Base-by-base conservation (phyloP, 2,888 invertebrate genomes). In the Ptilodon capucinus region DNA sequence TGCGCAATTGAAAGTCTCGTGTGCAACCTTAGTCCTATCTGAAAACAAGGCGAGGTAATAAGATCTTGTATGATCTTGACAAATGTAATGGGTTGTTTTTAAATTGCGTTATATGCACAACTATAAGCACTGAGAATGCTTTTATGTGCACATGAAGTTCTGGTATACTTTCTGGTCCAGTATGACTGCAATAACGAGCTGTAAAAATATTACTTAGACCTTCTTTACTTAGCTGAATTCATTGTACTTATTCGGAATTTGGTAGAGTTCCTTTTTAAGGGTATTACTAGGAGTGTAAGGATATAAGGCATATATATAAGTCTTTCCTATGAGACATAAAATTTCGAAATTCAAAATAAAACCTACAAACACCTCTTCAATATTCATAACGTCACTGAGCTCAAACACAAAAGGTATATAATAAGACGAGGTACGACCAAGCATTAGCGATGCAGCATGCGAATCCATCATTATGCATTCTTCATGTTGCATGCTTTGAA, bases 401-500 rank as follows among this genome's bases (percentile, higher is more conserved):
- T 21, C 60, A 57, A 54, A 67, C 62, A 74, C 74, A 75, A 74
- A 74, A 71, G 64, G 60, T 63, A 63, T 63, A 71, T 71, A 74
- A 77, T 75, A 74, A 70, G 69, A 57, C 65, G 54, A n/a, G n/a
- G n/a, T n/a, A n/a, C n/a, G n/a, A 41, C 42, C 51, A 43, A 43
- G 45, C 65, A 81, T 81, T 82, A 81, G 69, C 63, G 60, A 82
- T 81, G 83, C 84, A 72, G 64, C 63, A 65, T 64, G 71, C 77
- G 74, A 73, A 76, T 76, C 70, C 74, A 73, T 77, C 76, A 79
- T 79, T 82, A 79, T 80, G 76, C 75, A 81, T 74, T 71, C 75
- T 64, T 66, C 57, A 57, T 54, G 57, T 58, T 64, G 67, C 60
- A 71, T 62, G 72, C 72, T 76, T 75, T 69, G 64, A 71, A 74